A percentile compares a stretch with the other conserved stretches of the same genome.
Evolutionary conservation across 2,797 vertebrate genomes (phyloP).

Genomic region (Limnodromus scolopaceus): DNA sequence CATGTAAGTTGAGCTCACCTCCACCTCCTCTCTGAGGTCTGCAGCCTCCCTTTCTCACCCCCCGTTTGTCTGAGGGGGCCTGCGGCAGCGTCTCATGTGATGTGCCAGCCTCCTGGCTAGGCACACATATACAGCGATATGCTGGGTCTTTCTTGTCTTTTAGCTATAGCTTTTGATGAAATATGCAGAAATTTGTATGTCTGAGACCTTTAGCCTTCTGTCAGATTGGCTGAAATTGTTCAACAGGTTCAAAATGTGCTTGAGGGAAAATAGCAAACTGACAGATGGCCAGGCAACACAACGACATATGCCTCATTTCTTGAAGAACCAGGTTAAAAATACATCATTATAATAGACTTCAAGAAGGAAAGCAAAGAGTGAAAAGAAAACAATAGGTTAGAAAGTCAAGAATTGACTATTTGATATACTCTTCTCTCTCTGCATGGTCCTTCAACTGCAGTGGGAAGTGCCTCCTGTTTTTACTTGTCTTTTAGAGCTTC

Average conservation of each 20-base stretch:
- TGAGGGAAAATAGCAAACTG: constrained; percentile 20
- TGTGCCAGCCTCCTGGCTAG: background rate
- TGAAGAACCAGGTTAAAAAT: constrained; percentile 35
- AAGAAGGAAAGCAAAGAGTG: background rate
- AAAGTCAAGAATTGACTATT: background rate
- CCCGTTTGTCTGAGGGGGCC: background rate
- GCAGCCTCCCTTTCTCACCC: background rate
- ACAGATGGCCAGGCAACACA: constrained; percentile 25
- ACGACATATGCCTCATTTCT: constrained; percentile 38
- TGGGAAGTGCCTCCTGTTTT: background rate
- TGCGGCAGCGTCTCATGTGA: accelerated
- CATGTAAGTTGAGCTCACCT: background rate
- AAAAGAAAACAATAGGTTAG: background rate
- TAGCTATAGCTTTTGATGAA: background rate
- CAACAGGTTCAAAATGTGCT: constrained; percentile 31
- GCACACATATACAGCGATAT: background rate
- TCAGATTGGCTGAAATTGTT: constrained; percentile 20
- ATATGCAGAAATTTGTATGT: background rate
- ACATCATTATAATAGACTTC: background rate
- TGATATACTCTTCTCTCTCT: background rate
- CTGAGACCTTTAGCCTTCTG: constrained; percentile 30
- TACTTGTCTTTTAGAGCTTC: background rate
- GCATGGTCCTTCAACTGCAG: background rate
- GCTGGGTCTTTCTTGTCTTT: background rate
- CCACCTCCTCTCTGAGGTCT: background rate